Conservation (phyloP, 2,797 vertebrate genomes). For the Percopsis omiscomaycus region DNA sequence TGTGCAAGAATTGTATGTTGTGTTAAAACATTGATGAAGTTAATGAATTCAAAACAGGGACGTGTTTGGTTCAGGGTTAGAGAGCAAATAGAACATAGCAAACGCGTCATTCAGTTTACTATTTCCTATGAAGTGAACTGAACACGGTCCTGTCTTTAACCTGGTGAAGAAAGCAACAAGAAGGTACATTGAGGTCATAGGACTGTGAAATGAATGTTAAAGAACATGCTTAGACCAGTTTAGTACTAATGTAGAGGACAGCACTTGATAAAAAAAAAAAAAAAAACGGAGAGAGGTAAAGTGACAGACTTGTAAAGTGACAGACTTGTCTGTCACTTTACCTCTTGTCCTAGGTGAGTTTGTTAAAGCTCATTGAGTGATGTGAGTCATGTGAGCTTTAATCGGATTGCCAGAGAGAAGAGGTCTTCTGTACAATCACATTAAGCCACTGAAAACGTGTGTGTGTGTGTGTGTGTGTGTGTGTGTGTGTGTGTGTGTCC, state of each 20-base stretch:
- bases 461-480: constrained; percentile 3
- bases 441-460: constrained; percentile 44
- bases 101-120: too few species aligned
- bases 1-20: neutral
- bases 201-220: neutral
- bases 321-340: too few species aligned
- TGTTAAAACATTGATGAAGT: neutral
- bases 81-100: too few species aligned
- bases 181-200: too few species aligned
- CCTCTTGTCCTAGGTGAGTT: constrained; percentile 26
- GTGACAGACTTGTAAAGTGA: constrained; percentile 1
- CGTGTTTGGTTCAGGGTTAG: too few species aligned
- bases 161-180: too few species aligned
- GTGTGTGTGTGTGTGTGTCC: neutral
- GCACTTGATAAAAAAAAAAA: neutral
- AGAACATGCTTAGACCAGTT: neutral
- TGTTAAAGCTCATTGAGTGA: constrained; percentile 12
- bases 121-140: too few species aligned
- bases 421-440: constrained; percentile 50
- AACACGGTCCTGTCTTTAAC: too few species aligned
- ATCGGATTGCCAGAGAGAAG: constrained; percentile 40
- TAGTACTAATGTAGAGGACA: neutral
- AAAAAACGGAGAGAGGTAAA: neutral
- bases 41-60: neutral
- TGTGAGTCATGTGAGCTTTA: constrained; percentile 37